A percentile compares a stretch with the other conserved stretches of the same genome.
These are phyloP conservation scores for Torymus aiolomorphi DNA, from an alignment of 2,888 invertebrate genomes.

Conservation along the genomic window DNA sequence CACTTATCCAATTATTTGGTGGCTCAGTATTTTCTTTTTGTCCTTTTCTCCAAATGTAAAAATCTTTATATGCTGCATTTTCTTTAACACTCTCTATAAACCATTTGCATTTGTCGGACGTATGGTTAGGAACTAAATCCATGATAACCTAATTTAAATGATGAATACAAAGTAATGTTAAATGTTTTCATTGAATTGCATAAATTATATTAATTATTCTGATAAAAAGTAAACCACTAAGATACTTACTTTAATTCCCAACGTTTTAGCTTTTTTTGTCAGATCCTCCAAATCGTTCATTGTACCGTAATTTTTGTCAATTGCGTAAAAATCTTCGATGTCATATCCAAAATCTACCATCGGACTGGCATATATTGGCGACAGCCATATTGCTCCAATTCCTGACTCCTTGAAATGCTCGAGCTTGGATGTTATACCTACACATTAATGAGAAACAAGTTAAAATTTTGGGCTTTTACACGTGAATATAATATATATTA, in stretches of 20 bases:
- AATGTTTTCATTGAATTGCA: neutral
- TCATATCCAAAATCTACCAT: slow-evolving; percentile 94
- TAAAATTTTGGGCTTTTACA: no score
- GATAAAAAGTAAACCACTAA: slow-evolving; percentile 46
- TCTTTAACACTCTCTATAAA: slow-evolving; percentile 74
- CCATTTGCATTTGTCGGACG: slow-evolving; percentile 78
- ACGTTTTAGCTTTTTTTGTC: slow-evolving; percentile 77
- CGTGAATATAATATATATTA: no score
- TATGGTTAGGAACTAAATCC: slow-evolving; percentile 82
- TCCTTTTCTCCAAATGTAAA: slow-evolving; percentile 77
- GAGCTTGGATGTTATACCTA: slow-evolving; percentile 79
- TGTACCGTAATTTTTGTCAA: slow-evolving; percentile 86
- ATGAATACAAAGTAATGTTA: slow-evolving; percentile 63
- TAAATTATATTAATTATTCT: neutral
- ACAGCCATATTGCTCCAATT: slow-evolving; percentile 88
- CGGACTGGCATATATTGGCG: slow-evolving; percentile 89
- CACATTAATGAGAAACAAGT: neutral
- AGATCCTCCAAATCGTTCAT: slow-evolving; percentile 83
- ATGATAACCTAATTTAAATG: slow-evolving; percentile 77
- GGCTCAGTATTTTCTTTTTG: slow-evolving; percentile 61
- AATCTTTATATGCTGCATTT: slow-evolving; percentile 74
- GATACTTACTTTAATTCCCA: slow-evolving; percentile 77
- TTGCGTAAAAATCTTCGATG: slow-evolving; percentile 85
- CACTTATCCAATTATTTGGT: slow-evolving; percentile 77
- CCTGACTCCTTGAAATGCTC: slow-evolving; percentile 83